These are phyloP conservation scores for Pardalotus punctatus DNA, from an alignment of 2,113 vertebrate genomes.

Conservation along the genomic window DNA sequence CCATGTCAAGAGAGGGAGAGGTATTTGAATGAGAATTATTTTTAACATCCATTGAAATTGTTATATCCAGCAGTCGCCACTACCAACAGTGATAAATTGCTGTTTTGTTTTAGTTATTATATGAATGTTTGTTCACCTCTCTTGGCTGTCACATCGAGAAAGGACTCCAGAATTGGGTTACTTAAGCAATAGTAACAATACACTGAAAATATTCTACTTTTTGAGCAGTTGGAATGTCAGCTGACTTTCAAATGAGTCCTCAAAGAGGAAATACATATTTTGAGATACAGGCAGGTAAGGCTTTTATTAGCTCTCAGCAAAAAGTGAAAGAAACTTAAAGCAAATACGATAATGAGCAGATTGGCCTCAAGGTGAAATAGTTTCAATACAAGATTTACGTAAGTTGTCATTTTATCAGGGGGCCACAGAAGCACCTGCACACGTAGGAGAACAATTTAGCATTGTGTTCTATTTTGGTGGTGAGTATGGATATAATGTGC, in stretches of 20 bases:
- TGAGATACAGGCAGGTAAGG: background rate
- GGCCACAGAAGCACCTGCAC: background rate
- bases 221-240: background rate
- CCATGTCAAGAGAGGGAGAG: background rate
- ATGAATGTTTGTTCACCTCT: background rate
- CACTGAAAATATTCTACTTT: background rate
- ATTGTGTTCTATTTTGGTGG: background rate
- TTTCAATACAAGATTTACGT: background rate
- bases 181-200: background rate
- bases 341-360: background rate
- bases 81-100: background rate
- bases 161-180: background rate
- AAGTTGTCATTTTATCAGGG: background rate
- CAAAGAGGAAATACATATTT: background rate
- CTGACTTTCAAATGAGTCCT: background rate
- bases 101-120: background rate
- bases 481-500: background rate
- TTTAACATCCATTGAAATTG: background rate
- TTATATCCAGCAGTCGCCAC: background rate
- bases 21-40: background rate
- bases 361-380: background rate
- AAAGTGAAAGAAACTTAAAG: background rate
- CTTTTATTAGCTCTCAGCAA: background rate
- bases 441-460: background rate
- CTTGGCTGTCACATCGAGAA: background rate